Base-by-base conservation (phyloP, 2,113 vertebrate species). In the Prolemur simus region DNA sequence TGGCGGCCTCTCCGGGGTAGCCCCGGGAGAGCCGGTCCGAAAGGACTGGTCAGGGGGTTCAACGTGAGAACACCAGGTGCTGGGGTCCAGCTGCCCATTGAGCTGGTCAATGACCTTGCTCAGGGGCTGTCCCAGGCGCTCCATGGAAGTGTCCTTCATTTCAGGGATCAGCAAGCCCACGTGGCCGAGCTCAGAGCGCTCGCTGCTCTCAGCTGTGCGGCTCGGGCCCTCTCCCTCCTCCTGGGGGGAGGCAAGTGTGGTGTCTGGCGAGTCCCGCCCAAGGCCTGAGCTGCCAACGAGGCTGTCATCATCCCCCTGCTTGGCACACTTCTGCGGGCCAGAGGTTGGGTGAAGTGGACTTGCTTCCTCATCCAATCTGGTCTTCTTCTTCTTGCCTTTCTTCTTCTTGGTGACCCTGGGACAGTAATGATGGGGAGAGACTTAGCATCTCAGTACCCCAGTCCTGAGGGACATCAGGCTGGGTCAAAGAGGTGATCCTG, bases 101-200 rank as follows among this genome's bases (percentile, higher is more conserved):
- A 99, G 99, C 45, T 98, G 98, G 96, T 99, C 98, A 83, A 99
- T 99, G 93, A 99, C 99, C 32, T 99, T 99, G 47, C 99, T 98
- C 47, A 99, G 98, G 0, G 99, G 99, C 96, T 99, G 99, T 60
- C 99, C 99, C 93, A 99, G 69, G 0, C 97, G 98, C 94, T 99
- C 99, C 99, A 99, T 99, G 92, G 99, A 99, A 0, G 98, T 99
- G 98, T 99, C 99, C 12, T 99, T 98, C 99, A 99, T 99, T 96
- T 99, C 98, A 0, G 99, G 99, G 87, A 99, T 99, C 27, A 98
- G 98, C 10, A 99, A 97, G 11, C 97, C 97, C 97, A 98, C 56
- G 25, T 98, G 98, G 87, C 97, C 1, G 0, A 98, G 98, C 88
- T 96, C 95, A 0, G 97, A 21, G 14, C 18, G 91, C 84, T 97